Evolutionary conservation across 2,113 vertebrate species (phyloP), one percentile per base, ranked within the genome.

Genomic region (Paralichthys olivaceus): DNA sequence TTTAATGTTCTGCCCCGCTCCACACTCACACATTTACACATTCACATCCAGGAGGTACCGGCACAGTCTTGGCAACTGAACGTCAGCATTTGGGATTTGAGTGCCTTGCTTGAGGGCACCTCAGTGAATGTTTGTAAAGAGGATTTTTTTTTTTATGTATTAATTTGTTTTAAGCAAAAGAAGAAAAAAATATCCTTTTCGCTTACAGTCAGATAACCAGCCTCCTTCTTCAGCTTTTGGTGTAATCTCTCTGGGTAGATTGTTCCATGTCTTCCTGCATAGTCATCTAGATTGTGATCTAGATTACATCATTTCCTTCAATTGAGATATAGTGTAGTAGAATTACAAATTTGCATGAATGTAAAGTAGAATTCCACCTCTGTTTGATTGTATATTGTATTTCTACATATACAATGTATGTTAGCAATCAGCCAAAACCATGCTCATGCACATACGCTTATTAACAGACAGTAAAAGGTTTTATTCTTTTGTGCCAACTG

Each of bases 81-180:
- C 60, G 49, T 25, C 54, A 69, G 55, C 69, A 68, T 57, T 55
- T 61, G 78, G 47, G 45, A 66, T 83, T 34, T 72, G 22, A 81
- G 45, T 70, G 72, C 17, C 37, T 47, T 8, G 61, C 83, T 81
- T 69, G 5, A 73, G 73, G 83, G 70, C 3, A 51, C 23, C 13
- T 74, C 60, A 55, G 12, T 37, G 45, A 82, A 47, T 58, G 47
- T 68, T 89, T 62, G 53, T 25, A 61, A 15, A 23, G 22, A 25
- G 28, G 26, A 45, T 1, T 63, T 49, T 45, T 4, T 45, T 8
- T 61, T 28, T 53, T 19, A 20, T 66, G 34, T n/a, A 61, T 61
- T 26, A 80, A 71, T 57, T 73, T 60, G 32, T 59, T 69, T 45
- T 49, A 34, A 73, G 32, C 28, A 59, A 32, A 60, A 29, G 45